Evolutionary conservation across 2,888 invertebrate genomes (phyloP).

Genomic region (Caenorhabditis panamensis): DNA sequence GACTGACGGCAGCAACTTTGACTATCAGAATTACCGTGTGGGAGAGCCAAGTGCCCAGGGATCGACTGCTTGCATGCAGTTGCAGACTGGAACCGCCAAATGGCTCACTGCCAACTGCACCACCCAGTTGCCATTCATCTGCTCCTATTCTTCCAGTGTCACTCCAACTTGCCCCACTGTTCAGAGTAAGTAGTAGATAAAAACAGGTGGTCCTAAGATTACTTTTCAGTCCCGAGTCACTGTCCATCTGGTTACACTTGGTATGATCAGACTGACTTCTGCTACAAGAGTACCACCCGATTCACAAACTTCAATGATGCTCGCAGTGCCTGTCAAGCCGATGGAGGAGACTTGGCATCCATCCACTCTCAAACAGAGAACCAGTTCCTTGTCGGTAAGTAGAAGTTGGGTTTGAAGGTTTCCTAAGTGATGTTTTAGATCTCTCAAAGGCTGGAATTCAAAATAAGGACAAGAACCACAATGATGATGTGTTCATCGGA

Average conservation of each 20-base stretch:
- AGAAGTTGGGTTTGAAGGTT: too few relatives aligned
- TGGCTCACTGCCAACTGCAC: conserved; percentile 55
- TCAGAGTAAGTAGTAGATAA: conserved; percentile 14
- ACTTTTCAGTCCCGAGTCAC: conserved; percentile 52
- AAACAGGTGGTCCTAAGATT: too few relatives aligned
- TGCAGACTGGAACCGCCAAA: conserved; percentile 48
- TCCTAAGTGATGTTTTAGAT: too few relatives aligned
- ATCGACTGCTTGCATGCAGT: conserved; percentile 44
- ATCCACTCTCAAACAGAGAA: conserved; percentile 52
- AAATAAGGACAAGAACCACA: conserved; percentile 46
- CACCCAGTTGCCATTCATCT: conserved; percentile 42
- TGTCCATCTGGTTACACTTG: conserved; percentile 59
- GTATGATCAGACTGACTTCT: conserved; percentile 53
- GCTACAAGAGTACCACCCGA: conserved; percentile 50
- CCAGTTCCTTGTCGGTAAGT: conserved; percentile 53
- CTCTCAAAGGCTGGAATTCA: conserved; percentile 58
- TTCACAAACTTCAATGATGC: conserved; percentile 55
- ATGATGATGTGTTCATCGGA: conserved; percentile 54
- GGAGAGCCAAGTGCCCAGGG: conserved; percentile 51
- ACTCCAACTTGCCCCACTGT: conserved; percentile 50
- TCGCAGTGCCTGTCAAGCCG: conserved; percentile 50
- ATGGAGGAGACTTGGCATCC: conserved; percentile 57
- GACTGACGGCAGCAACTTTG: conserved; percentile 51
- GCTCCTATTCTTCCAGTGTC: conserved; percentile 40
- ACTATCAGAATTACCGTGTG: conserved; percentile 55